Base-by-base conservation (phyloP, 1,140 invertebrate species). In the Cataglyphis hispanica region DNA sequence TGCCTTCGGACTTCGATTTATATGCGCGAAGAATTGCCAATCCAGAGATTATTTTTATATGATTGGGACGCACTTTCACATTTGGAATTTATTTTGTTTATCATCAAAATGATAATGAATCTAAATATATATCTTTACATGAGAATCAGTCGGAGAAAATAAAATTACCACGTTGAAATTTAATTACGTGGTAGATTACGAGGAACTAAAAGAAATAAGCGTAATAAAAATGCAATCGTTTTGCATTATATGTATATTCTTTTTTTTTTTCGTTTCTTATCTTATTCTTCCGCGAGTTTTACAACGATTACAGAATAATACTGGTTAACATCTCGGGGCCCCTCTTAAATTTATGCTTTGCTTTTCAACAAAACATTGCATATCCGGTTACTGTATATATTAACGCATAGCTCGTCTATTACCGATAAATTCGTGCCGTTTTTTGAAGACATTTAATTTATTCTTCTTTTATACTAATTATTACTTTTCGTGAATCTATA, bases 41-140 rank as follows among this genome's bases (percentile, higher is more conserved):
- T n/a, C 13, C n/a, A 8, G 19, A 61, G 56, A 43, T 84, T 63
- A 56, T 76, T 25, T 64, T 67, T 61, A 74, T 43, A 78, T 10
- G 11, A 40, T 76, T 25, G 19, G 19, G n/a, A 63, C 25, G 58
- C 37, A 19, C 27, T 66, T 78, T 50, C 40, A 46, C 53, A 4
- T 37, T 46, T 8, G n/a, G 53, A 67, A 37, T 66, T 50, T 13
- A 31, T 31, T 77, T 77, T 25, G 58, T 13, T 60, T 25, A 25
- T n/a, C 25, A 22, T 34, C 37, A 53, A 31, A 31, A n/a, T n/a
- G 22, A 37, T 19, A 60, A 27, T 10, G 22, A 7, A 43, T 43
- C 5, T 25, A 13, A n/a, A n/a, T 13, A 60, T n/a, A 22, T 63
- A 16, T 63, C 10, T n/a, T 19, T 2, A 37, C 19, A 22, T 11